Percentiles rank a stretch among this genome's conserved stretches.
These are phyloP conservation scores for Antheraea mylitta DNA, from an alignment of 1,140 invertebrate genomes.

Conservation along the genomic window DNA sequence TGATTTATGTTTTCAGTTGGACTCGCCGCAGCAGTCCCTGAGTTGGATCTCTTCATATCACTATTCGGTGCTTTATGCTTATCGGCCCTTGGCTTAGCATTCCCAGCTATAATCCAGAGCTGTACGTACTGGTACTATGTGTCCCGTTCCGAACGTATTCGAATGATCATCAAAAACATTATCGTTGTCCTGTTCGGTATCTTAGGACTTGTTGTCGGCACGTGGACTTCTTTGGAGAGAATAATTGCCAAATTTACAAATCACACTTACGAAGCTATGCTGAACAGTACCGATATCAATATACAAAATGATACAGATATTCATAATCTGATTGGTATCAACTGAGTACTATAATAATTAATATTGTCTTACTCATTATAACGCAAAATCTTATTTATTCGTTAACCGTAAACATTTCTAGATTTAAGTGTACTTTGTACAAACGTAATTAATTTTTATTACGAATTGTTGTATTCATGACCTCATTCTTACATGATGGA, in stretches of 20 bases:
- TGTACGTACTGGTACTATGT: constrained; percentile 82
- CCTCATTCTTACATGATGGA: not conserved
- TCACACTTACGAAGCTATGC: constrained; percentile 11
- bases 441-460: not conserved
- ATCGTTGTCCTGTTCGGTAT: constrained; percentile 84
- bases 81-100: constrained; percentile 91
- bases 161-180: constrained; percentile 83
- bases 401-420: not conserved
- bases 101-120: constrained; percentile 91
- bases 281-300: constrained; percentile 28
- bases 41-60: constrained; percentile 93
- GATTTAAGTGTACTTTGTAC: not conserved
- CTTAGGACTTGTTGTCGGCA: constrained; percentile 84
- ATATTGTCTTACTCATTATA: not conserved
- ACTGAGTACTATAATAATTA: not conserved
- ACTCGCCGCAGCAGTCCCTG: constrained; percentile 87
- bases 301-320: constrained; percentile 30
- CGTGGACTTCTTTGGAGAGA: constrained; percentile 83
- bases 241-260: constrained; percentile 80
- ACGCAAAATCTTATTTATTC: not conserved
- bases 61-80: constrained; percentile 93
- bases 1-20: constrained; percentile 79
- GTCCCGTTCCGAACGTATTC: constrained; percentile 61
- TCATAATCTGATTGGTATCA: not conserved
- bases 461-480: not conserved